A percentile compares a stretch with the other conserved stretches of the same genome.
Conservation (phyloP, 2,888 invertebrate species). For the Cerastoderma edule region DNA sequence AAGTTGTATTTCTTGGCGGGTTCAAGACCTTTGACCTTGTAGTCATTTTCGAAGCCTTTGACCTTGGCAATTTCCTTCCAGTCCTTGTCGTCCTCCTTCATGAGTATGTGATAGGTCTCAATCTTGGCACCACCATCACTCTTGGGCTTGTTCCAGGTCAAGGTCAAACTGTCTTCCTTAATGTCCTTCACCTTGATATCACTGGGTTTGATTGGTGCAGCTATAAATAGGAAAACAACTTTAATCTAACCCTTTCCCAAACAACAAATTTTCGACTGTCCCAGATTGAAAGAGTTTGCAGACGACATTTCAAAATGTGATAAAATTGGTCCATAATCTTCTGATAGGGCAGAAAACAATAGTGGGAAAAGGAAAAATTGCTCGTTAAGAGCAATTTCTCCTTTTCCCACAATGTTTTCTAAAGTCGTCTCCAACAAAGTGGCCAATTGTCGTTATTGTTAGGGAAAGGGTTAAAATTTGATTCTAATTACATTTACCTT, state of each 20-base stretch:
- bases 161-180: constrained; percentile 71
- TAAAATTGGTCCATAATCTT: no score
- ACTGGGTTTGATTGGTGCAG: constrained; percentile 74
- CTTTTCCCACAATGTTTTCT: no score
- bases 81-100: constrained; percentile 85
- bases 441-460: no score
- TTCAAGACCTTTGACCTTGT: constrained; percentile 76
- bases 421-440: no score
- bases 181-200: constrained; percentile 67
- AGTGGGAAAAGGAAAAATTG: no score
- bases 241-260: no score
- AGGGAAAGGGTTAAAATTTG: no score
- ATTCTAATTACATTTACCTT: neutral
- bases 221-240: constrained; percentile 55
- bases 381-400: no score
- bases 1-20: constrained; percentile 80
- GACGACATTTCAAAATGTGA: no score
- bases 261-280: no score
- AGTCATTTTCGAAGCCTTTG: constrained; percentile 86
- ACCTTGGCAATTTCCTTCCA: constrained; percentile 97
- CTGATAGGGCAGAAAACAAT: no score
- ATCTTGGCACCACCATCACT: constrained; percentile 83
- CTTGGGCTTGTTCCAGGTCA: constrained; percentile 84
- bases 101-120: constrained; percentile 79
- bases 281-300: no score